Evolutionary conservation across 2,888 invertebrate species (phyloP), one percentile per base, ranked within the genome.

Genomic region (Parnassius glacialis): DNA sequence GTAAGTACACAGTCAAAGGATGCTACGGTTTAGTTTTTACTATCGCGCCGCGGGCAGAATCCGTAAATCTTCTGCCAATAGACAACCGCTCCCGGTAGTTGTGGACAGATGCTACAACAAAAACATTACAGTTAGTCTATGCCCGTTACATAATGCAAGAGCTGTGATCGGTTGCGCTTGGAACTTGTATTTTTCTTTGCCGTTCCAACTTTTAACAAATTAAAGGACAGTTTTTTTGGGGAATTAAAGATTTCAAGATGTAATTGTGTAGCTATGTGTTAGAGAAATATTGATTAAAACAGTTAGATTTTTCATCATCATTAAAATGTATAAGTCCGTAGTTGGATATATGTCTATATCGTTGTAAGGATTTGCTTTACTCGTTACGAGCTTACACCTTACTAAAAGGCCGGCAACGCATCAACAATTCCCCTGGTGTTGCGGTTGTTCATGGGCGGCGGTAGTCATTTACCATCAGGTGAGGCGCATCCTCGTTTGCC

Each of bases 31-130:
- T 12, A 55, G 59, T 64, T 64, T 63, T 67, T 63, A 59, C 64
- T 58, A 52, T 52, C 51, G 57, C 57, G 57, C 57, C 58, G 60
- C 61, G 59, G 62, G 64, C 58, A 41, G 52, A 61, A 62, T 66
- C 61, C 58, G 61, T 65, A 65, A 63, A 65, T 66, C 64, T 59
- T 64, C 58, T 43, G 51, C 54, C 63, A 66, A 64, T 66, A 65
- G 64, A 65, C 64, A 65, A 59, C 52, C 43, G 56, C 47, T 54
- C 56, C 64, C 56, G 53, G 61, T 53, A 61, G 60, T 50, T 52
- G 54, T 50, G 51, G 64, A 62, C 66, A 63, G 58, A 62, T 52
- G 60, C 41, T 48, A 13, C 34, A 51, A 41, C 42, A 67, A 63
- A 66, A 62, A 61, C 62, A 61, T 62, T 55, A 52, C 64, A 56